Evolutionary conservation across 2,888 invertebrate species (phyloP).

Genomic region (Trichopoda pennipes): DNA sequence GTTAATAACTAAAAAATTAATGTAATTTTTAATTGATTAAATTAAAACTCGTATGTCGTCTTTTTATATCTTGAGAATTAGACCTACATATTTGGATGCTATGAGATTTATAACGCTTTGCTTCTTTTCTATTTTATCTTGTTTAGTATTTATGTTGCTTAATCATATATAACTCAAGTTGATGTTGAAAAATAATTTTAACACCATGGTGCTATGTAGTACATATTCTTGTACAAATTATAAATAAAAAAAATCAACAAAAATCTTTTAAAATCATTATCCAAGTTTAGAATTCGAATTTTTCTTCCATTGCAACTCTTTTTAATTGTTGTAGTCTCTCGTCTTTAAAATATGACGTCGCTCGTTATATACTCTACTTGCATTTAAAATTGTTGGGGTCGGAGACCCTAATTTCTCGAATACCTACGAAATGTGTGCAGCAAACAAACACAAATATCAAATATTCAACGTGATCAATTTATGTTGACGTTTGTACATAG

Average conservation of each 20-base stretch:
- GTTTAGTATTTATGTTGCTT: slow-evolving; percentile 38
- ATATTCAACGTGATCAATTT: neutral
- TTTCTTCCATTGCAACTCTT: neutral
- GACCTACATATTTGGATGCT: slow-evolving; percentile 60
- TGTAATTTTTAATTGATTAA: too few species aligned
- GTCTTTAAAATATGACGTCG: slow-evolving; percentile 45
- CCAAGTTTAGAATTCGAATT: slow-evolving; percentile 8
- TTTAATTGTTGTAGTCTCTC: slow-evolving; percentile 22
- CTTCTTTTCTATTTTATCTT: slow-evolving; percentile 48
- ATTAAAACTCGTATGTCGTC: too few species aligned
- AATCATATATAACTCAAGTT: slow-evolving; percentile 31
- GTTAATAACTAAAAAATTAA: too few species aligned
- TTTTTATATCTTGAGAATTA: slow-evolving; percentile 59
- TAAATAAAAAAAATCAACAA: slow-evolving; percentile 3
- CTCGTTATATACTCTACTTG: slow-evolving; percentile 66
- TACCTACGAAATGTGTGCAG: neutral
- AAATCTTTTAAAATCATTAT: slow-evolving; percentile 24
- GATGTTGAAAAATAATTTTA: slow-evolving; percentile 66
- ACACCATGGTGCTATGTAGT: slow-evolving; percentile 61
- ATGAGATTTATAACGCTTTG: slow-evolving; percentile 36
- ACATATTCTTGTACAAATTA: slow-evolving; percentile 25
- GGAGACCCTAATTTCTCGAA: neutral
- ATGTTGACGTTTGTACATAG: neutral
- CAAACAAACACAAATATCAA: slow-evolving; percentile 2
- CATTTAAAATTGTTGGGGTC: slow-evolving; percentile 55